These are phyloP conservation scores for Psephotus haematonotus DNA, from an alignment of 2,113 vertebrate species.

Conservation along the genomic window DNA sequence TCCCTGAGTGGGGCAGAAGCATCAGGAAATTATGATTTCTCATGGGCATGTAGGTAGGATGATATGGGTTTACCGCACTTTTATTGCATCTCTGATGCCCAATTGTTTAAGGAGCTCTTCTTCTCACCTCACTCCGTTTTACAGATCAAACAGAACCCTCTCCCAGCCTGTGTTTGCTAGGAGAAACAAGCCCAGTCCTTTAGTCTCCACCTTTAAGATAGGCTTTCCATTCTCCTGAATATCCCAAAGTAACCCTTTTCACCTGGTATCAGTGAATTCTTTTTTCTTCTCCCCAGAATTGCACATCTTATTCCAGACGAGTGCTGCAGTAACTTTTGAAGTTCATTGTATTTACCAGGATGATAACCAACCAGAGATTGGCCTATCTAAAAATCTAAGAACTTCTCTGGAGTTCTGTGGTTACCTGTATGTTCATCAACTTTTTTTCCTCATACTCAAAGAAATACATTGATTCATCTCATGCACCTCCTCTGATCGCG, in stretches of 20 bases:
- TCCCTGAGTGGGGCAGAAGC: neutral
- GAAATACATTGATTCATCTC: neutral
- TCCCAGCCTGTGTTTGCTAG: slow-evolving; percentile 6
- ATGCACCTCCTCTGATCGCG: neutral
- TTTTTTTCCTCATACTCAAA: neutral
- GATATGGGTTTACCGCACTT: neutral
- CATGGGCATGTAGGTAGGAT: neutral
- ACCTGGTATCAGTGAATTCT: neutral
- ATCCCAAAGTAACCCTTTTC: neutral
- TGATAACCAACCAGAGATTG: neutral
- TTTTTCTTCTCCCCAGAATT: neutral
- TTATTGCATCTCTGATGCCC: neutral
- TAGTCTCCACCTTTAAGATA: slow-evolving; percentile 30
- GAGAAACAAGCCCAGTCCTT: neutral
- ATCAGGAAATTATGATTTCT: neutral
- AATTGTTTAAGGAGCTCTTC: neutral
- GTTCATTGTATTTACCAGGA: neutral
- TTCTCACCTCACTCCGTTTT: neutral
- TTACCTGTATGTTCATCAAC: neutral
- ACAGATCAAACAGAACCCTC: neutral
- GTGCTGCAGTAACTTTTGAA: neutral
- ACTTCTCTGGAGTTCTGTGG: neutral
- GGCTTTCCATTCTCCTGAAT: neutral
- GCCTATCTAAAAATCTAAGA: neutral
- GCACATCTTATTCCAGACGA: neutral